Conservation (phyloP, 2,888 invertebrate genomes). For the Micropterix aruncella region DNA sequence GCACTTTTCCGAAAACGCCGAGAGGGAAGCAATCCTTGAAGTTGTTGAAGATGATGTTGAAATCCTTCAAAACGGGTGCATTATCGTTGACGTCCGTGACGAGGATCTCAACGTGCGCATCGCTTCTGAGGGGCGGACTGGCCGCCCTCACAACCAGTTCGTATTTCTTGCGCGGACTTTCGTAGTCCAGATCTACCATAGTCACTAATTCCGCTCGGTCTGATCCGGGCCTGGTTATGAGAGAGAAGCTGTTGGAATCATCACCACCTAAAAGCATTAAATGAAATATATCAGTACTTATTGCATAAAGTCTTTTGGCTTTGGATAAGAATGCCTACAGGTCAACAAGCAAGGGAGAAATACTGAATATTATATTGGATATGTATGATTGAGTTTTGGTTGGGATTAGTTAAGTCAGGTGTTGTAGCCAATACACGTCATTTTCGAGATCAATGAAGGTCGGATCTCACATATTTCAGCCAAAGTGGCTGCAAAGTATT, state of each 20-base stretch:
- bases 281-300: too few relatives aligned
- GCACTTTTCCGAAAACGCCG: constrained; percentile 81
- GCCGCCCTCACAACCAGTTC: constrained; percentile 81
- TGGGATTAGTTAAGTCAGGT: too few relatives aligned
- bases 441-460: too few relatives aligned
- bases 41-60: constrained; percentile 89
- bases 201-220: constrained; percentile 82
- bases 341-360: too few relatives aligned
- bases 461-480: too few relatives aligned
- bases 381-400: too few relatives aligned
- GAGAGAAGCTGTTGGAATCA: constrained; percentile 73
- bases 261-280: constrained; percentile 59
- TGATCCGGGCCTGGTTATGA: constrained; percentile 67
- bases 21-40: constrained; percentile 87
- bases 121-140: constrained; percentile 78
- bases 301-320: too few relatives aligned
- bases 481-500: too few relatives aligned
- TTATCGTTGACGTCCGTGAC: constrained; percentile 95
- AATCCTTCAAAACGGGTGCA: constrained; percentile 81
- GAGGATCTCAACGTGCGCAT: constrained; percentile 75
- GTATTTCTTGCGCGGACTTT: constrained; percentile 83
- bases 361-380: too few relatives aligned
- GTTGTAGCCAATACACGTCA: too few relatives aligned
- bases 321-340: too few relatives aligned
- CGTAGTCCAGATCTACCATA: constrained; percentile 88